These are phyloP conservation scores for Gouania willdenowi DNA, from an alignment of 2,797 vertebrate genomes.

Conservation along the genomic window DNA sequence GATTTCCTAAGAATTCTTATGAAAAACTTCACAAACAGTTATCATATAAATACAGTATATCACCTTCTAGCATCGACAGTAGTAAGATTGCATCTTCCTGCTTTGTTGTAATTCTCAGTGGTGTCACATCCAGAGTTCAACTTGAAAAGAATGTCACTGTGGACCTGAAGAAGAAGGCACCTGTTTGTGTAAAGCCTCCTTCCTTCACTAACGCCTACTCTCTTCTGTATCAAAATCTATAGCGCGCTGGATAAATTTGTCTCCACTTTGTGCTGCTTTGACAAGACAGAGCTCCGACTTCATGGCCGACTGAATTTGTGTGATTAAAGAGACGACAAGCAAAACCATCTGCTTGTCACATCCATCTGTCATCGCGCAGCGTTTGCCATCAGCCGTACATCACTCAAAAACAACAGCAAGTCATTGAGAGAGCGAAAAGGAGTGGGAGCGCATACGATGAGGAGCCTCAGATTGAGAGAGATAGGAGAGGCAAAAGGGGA, in stretches of 20 bases:
- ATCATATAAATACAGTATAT: too few relatives aligned
- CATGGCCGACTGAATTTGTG: conserved; percentile 77
- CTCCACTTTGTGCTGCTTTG: conserved; percentile 78
- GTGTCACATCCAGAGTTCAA: conserved; percentile 42
- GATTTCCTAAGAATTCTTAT: too few relatives aligned
- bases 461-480: conserved; percentile 9
- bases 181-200: conserved; percentile 24
- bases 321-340: conserved; percentile 86
- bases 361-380: conserved; percentile 81
- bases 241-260: conserved; percentile 76
- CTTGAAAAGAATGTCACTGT: conserved; percentile 29
- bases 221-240: conserved; percentile 50
- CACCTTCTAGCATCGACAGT: too few relatives aligned
- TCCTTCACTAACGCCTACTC: conserved; percentile 27
- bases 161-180: conserved; percentile 6
- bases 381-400: conserved; percentile 78
- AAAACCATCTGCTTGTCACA: conserved; percentile 87
- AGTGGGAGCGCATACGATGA: background rate
- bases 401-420: conserved; percentile 73
- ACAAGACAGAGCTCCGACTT: conserved; percentile 79
- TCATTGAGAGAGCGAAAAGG: conserved; percentile 7
- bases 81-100: conserved; percentile 6
- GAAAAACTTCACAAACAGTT: too few relatives aligned
- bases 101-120: conserved; percentile 3
- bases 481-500: background rate